Evolutionary conservation across 2,888 invertebrate species (phyloP).

Genomic region (Drosophila affinis): DNA sequence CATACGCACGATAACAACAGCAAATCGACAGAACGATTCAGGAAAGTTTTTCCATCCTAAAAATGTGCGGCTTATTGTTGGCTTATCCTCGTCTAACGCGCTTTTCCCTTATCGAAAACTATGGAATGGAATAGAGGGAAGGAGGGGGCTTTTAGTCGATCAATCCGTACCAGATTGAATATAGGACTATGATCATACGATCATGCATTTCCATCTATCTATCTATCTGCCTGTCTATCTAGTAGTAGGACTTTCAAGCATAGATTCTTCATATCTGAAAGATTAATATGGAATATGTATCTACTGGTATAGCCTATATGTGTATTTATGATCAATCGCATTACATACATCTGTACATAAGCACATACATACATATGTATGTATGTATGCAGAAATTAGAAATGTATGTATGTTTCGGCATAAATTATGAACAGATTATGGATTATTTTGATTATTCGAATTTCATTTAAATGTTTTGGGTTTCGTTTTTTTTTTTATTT

Average conservation of each 20-base stretch:
- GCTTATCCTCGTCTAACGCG: background rate
- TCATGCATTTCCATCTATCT: too few species aligned
- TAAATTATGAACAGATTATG: constrained; percentile 23
- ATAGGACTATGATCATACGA: too few species aligned
- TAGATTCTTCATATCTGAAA: too few species aligned
- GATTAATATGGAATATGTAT: too few species aligned
- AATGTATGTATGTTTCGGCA: constrained; percentile 9
- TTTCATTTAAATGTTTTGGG: background rate
- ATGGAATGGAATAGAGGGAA: too few species aligned
- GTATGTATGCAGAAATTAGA: background rate
- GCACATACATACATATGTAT: too few species aligned
- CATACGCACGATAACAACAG: background rate
- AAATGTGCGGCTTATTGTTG: background rate
- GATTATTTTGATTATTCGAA: background rate
- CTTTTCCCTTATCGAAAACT: too few species aligned
- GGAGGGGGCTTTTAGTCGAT: too few species aligned
- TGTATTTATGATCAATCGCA: background rate
- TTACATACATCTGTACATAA: background rate
- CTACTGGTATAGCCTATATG: too few species aligned
- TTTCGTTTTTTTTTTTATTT: background rate
- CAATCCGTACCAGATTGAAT: too few species aligned
- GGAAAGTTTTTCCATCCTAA: constrained; percentile 3
- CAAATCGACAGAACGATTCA: background rate
- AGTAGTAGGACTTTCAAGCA: too few species aligned
- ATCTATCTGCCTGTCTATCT: too few species aligned